These are phyloP conservation scores for Drosophila carrolli DNA, from an alignment of 1,140 invertebrate species.

Conservation along the genomic window DNA sequence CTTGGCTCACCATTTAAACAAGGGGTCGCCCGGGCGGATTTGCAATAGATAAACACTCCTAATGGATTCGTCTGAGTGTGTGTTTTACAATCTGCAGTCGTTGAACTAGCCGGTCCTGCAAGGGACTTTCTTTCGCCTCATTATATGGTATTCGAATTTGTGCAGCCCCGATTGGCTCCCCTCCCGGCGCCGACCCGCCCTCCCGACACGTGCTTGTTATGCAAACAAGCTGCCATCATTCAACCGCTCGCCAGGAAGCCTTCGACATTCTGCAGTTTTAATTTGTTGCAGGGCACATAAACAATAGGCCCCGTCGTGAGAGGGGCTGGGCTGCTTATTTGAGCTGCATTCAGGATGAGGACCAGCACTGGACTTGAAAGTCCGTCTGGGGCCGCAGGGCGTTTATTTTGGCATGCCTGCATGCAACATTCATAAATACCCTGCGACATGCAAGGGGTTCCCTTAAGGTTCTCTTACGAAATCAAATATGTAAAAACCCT, in stretches of 20 bases:
- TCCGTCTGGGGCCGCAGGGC: conserved; percentile 48
- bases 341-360: conserved; percentile 21
- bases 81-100: conserved; percentile 37
- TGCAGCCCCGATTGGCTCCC: conserved; percentile 8
- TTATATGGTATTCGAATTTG: conserved; percentile 33
- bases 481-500: conserved; percentile 68
- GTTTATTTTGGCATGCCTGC: conserved; percentile 51
- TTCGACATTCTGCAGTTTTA: conserved; percentile 73
- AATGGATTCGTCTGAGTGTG: conserved; percentile 37
- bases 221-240: conserved; percentile 68
- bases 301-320: conserved; percentile 40
- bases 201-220: conserved; percentile 62
- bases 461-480: conserved; percentile 20
- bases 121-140: conserved; percentile 9
- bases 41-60: conserved; percentile 6
- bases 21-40: not conserved
- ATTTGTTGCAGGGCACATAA: conserved; percentile 75
- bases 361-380: conserved; percentile 17
- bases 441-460: conserved; percentile 65
- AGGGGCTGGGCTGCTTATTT: conserved; percentile 14
- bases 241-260: conserved; percentile 54
- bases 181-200: not conserved
- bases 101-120: conserved; percentile 41
- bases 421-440: conserved; percentile 77
- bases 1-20: conserved; percentile 29